Conservation (phyloP, 2,797 vertebrate species). For the Salarias fasciatus region DNA sequence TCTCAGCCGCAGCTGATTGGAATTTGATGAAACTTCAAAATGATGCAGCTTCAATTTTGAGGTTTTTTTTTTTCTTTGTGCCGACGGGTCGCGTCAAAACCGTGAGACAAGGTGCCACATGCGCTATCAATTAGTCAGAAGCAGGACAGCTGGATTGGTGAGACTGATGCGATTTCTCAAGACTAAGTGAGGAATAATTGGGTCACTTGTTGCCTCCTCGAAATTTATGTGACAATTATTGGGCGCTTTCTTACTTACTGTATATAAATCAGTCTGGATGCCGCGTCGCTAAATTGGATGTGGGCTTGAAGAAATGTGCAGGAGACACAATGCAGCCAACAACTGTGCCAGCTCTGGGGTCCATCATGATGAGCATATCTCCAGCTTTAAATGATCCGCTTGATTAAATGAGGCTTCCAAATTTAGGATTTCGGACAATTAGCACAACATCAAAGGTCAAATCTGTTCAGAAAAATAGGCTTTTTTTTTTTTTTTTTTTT, state of each 20-base stretch:
- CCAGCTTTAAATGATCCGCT: background rate
- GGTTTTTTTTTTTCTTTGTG: background rate
- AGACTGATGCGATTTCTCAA: constrained; percentile 7
- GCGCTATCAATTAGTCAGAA: constrained; percentile 19
- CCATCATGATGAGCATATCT: too few species aligned
- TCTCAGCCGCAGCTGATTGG: constrained; percentile 27
- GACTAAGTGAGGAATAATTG: constrained; percentile 17
- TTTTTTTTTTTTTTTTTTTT: too few species aligned
- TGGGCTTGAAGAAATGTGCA: background rate
- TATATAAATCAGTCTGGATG: constrained; percentile 8
- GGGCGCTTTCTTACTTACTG: background rate
- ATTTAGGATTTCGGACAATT: too few species aligned
- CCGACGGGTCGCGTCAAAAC: constrained; percentile 17
- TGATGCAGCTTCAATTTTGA: background rate
- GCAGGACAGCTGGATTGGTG: background rate
- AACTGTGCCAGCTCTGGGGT: background rate
- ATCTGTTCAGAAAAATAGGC: too few species aligned
- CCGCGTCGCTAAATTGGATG: background rate
- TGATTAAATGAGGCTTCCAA: background rate
- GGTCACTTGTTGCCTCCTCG: background rate
- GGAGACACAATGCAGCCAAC: background rate
- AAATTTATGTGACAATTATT: constrained; percentile 17
- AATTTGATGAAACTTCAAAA: constrained; percentile 50
- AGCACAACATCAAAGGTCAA: too few species aligned
- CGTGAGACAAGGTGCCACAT: constrained; percentile 2